Conservation (phyloP, 2,888 invertebrate genomes). For the Pelosia muscerda region DNA sequence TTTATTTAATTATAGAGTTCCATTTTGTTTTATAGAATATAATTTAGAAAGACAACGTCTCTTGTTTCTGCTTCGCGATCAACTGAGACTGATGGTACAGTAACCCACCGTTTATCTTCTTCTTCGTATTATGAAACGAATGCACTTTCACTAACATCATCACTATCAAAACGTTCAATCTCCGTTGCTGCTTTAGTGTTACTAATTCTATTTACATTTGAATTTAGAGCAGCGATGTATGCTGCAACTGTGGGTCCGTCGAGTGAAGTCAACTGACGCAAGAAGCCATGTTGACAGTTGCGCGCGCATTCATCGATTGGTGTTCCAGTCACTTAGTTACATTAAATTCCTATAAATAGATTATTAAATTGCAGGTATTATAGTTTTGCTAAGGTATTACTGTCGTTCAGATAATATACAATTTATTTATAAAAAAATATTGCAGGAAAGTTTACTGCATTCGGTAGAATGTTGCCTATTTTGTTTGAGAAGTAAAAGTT, state of each 20-base stretch:
- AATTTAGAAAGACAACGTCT: neutral
- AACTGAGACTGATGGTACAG: conserved; percentile 41
- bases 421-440: neutral
- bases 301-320: conserved; percentile 83
- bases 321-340: conserved; percentile 64
- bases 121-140: conserved; percentile 18
- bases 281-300: conserved; percentile 72
- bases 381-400: conserved; percentile 52
- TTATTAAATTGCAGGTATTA: conserved; percentile 76
- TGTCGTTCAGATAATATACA: neutral
- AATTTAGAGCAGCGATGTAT: conserved; percentile 48
- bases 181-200: conserved; percentile 24
- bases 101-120: conserved; percentile 40
- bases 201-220: neutral
- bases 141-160: conserved; percentile 9
- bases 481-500: no score
- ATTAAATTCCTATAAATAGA: conserved; percentile 68
- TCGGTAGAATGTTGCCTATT: no score
- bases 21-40: conserved; percentile 4
- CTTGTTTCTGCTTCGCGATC: conserved; percentile 27
- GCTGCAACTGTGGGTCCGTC: conserved; percentile 1
- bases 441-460: no score
- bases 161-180: neutral
- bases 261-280: conserved; percentile 34
- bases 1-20: neutral